Percentiles rank a stretch among this genome's conserved stretches.
Evolutionary conservation across 2,888 invertebrate species (phyloP).

Genomic region (Zhengitettix transpicula): DNA sequence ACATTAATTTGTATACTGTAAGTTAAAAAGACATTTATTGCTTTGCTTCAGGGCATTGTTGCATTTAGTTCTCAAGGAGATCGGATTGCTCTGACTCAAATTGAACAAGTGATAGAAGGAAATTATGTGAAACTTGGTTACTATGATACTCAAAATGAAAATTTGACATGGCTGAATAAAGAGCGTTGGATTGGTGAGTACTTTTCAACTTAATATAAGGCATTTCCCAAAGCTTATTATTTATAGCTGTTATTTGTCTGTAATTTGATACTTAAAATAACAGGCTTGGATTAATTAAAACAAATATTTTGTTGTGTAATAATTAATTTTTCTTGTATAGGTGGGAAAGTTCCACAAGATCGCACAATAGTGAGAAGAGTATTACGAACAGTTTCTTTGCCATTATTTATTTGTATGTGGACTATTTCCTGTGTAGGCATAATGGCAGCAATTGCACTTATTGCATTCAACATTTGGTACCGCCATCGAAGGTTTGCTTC

Average conservation of each 20-base stretch:
- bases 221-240: background rate
- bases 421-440: constrained; percentile 80
- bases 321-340: constrained; percentile 25
- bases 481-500: constrained; percentile 66
- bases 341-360: constrained; percentile 84
- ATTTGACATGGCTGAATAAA: constrained; percentile 81
- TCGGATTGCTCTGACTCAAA: constrained; percentile 93
- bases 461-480: constrained; percentile 85
- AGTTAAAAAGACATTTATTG: background rate
- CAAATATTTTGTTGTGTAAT: background rate
- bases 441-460: constrained; percentile 62
- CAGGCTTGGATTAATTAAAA: background rate
- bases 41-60: constrained; percentile 65
- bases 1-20: too few relatives aligned
- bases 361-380: constrained; percentile 77
- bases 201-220: background rate
- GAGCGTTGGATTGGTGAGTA: constrained; percentile 79
- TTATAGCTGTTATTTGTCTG: background rate
- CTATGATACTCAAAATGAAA: constrained; percentile 90
- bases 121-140: constrained; percentile 88
- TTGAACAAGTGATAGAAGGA: constrained; percentile 91
- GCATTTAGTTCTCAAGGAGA: constrained; percentile 98
- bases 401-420: constrained; percentile 87
- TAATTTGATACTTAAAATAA: too few relatives aligned
- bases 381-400: constrained; percentile 71